Evolutionary conservation across 2,113 vertebrate genomes (phyloP).

Genomic region (Odocoileus virginianus): DNA sequence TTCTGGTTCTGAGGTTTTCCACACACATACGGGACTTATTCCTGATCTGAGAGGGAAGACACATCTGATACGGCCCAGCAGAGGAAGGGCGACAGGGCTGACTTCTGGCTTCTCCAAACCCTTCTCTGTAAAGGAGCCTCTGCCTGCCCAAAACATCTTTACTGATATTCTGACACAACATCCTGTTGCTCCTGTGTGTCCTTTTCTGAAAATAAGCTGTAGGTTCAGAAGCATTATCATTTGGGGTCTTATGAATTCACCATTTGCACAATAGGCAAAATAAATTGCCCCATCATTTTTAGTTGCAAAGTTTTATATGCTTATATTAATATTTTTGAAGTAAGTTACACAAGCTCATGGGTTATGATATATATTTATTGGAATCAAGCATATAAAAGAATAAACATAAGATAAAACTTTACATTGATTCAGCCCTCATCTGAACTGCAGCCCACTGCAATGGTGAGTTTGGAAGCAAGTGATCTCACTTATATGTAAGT

Average conservation of each 20-base stretch:
- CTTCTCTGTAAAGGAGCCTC: not conserved
- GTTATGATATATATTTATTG: not conserved
- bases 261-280: not conserved
- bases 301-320: not conserved
- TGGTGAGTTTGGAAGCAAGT: not conserved
- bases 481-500: not conserved
- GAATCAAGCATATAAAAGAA: not conserved
- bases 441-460: not conserved
- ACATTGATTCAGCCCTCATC: not conserved
- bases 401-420: not conserved
- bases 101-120: not conserved
- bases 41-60: not conserved
- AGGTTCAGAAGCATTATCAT: not conserved
- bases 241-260: not conserved
- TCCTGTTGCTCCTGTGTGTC: not conserved
- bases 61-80: not conserved
- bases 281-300: not conserved
- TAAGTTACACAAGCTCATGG: not conserved
- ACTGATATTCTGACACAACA: not conserved
- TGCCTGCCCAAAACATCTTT: not conserved
- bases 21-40: not conserved
- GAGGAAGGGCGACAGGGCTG: not conserved
- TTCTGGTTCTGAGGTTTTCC: not conserved
- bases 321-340: not conserved
- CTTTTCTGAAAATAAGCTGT: not conserved